These are phyloP conservation scores for Cettia cetti DNA, from an alignment of 2,113 vertebrate species.

Conservation along the genomic window DNA sequence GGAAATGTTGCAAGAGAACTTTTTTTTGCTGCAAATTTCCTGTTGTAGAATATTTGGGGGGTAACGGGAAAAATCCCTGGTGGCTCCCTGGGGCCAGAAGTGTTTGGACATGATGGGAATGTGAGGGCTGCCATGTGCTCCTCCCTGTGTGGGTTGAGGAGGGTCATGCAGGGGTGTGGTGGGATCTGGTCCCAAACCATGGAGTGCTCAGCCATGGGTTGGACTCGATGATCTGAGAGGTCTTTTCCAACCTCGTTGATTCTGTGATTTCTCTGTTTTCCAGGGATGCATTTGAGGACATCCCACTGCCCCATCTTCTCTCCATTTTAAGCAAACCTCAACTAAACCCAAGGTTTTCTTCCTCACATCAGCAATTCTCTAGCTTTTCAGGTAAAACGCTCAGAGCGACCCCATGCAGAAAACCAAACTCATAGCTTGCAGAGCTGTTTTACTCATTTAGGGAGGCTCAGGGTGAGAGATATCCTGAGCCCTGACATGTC, in stretches of 20 bases:
- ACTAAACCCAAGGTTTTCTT: background rate
- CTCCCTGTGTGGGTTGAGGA: background rate
- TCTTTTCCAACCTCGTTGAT: background rate
- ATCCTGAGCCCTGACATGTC: background rate
- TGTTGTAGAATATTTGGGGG: background rate
- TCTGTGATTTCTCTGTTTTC: background rate
- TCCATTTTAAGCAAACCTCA: background rate
- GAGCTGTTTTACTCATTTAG: background rate
- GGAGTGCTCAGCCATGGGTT: background rate
- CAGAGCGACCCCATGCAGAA: accelerated
- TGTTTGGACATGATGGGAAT: background rate
- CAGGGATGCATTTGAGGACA: background rate
- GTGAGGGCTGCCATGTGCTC: background rate
- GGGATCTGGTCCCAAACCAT: background rate
- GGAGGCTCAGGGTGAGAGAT: background rate
- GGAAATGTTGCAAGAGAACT: conserved; percentile 11
- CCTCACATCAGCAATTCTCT: background rate
- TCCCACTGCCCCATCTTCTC: background rate
- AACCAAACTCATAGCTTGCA: background rate
- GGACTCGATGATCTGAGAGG: background rate
- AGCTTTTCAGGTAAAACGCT: background rate
- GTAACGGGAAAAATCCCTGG: background rate
- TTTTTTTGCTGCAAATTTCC: conserved; percentile 10
- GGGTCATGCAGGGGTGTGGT: background rate
- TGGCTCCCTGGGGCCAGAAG: background rate